Evolutionary conservation across 2,888 invertebrate genomes (phyloP).

Genomic region (Physocephala rufipes): DNA sequence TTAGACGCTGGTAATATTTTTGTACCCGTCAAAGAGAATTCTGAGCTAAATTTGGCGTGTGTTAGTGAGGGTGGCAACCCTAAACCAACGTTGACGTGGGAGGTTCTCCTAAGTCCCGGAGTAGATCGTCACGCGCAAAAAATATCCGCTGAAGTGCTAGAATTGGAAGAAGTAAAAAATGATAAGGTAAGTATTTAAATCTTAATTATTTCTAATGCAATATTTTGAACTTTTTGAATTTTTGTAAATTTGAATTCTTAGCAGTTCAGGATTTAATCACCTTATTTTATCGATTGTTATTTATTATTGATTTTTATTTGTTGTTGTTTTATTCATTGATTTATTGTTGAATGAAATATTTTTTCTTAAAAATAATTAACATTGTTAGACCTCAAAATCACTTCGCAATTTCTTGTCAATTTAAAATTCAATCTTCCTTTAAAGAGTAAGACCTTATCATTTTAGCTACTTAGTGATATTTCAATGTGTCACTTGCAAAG

Average conservation of each 20-base stretch:
- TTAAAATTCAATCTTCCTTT: neutral
- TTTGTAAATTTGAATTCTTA: too few relatives aligned
- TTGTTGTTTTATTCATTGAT: too few relatives aligned
- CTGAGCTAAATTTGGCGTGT: slow-evolving; percentile 82
- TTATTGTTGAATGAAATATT: too few relatives aligned
- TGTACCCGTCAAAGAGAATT: slow-evolving; percentile 87
- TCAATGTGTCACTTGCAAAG: too few relatives aligned
- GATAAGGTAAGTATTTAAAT: slow-evolving; percentile 62
- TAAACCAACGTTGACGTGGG: slow-evolving; percentile 69
- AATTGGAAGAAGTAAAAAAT: slow-evolving; percentile 64
- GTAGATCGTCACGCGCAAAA: slow-evolving; percentile 70
- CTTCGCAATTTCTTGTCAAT: neutral
- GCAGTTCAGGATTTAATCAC: too few relatives aligned
- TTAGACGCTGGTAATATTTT: slow-evolving; percentile 88
- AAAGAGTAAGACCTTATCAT: neutral
- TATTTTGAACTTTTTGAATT: too few relatives aligned
- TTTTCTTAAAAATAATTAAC: too few relatives aligned
- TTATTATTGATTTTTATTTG: too few relatives aligned
- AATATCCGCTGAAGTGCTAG: slow-evolving; percentile 67
- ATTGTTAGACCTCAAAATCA: too few relatives aligned
- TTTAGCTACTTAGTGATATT: too few relatives aligned
- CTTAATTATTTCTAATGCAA: too few relatives aligned
- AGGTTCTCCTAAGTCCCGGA: slow-evolving; percentile 67
- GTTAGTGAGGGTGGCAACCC: slow-evolving; percentile 86
- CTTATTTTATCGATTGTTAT: too few relatives aligned